Base-by-base conservation (phyloP, 1,140 invertebrate genomes). In the Temnothorax curvispinosus region DNA sequence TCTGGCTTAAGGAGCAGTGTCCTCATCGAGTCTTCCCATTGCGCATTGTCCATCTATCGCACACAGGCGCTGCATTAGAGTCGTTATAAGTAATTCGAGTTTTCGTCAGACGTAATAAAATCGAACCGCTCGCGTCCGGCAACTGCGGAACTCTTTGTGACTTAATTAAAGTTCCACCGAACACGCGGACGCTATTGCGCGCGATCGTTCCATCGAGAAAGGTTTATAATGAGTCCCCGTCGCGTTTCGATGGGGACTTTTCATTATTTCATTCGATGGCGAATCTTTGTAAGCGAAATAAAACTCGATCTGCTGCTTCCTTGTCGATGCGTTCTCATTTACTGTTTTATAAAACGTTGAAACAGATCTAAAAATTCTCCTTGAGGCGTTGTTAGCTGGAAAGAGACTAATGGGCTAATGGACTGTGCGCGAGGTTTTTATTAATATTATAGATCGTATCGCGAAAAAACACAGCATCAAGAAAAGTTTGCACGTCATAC, bases 271-370 rank as follows among this genome's bases (percentile, higher is more conserved):
- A 62, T 88, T 85, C 72, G 64, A 65, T 56, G 38, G 69, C 60
- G 52, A 47, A 54, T 69, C 64, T 90, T 89, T 90, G 81, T 88
- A 64, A 77, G 88, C 62, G 77, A 90, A 90, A 86, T 86, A 90
- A 90, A 90, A 65, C 56, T 60, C 71, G 50, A 67, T 54, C 52
- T 56, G 69, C n/a, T 41, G 47, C 21, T 44, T 78, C 50, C 60
- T 78, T 85, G 38, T 62, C 35, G 27, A 32, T 56, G 50, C 54
- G 67, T 50, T 65, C 56, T 41, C 47, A 76, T 74, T 74, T 41
- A 7, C 35, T 60, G 58, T 56, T 27, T 44, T 32, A 1, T 9
- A 11, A 15, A 65, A 64, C 54, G 50, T 27, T 54, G 7, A 44
- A 67, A 67, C 32, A 58, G 5, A 69, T 27, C 18, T 65, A 78